Evolutionary conservation across 2,888 invertebrate species (phyloP), one percentile per base, ranked within the genome.

Genomic region (Opisthograptis luteolata): DNA sequence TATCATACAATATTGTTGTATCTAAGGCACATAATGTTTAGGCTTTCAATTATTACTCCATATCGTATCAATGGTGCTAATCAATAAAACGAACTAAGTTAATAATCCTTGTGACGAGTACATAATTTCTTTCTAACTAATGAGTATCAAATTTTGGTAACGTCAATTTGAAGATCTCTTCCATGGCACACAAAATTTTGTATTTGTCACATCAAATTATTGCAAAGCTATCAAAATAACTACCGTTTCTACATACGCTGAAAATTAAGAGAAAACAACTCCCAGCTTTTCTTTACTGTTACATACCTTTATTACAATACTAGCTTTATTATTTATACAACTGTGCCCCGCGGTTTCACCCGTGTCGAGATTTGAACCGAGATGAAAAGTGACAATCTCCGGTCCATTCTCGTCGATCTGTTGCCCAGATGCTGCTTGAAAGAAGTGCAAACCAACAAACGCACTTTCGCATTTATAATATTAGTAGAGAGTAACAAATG

Each of bases 11-110:
- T 91, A 91, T 91, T 91, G 91, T 91, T 91, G 89, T 88, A 89
- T 91, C 91, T 91, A 91, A 91, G 91, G 91, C 91, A 91, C 91
- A 89, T 91, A 91, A 91, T 89, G 85, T 91, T 88, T 91, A 91
- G 91, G 91, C 91, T 91, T 88, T 84, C 83, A 84, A 86, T 88
- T 78, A 82, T 85, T 88, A 87, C 83, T 88, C 81, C 87, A 87
- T 85, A 87, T 86, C 77, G 79, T 87, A 86, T 83, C 81, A 87
- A 86, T 87, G 87, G 78, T 84, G 88, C 89, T 89, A 88, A 81
- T 72, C 62, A 81, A 82, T 75, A 49, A 68, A 78, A 76, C 49
- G 56, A 66, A 75, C 68, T 57, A 41, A 48, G 45, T n/a, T 42
- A 60, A 66, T 51, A 62, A 62, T 60, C 66, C 56, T 64, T 66